Evolutionary conservation across 2,113 vertebrate species (phyloP), one percentile per base, ranked within the genome.

Genomic region (Oryctolagus cuniculus): DNA sequence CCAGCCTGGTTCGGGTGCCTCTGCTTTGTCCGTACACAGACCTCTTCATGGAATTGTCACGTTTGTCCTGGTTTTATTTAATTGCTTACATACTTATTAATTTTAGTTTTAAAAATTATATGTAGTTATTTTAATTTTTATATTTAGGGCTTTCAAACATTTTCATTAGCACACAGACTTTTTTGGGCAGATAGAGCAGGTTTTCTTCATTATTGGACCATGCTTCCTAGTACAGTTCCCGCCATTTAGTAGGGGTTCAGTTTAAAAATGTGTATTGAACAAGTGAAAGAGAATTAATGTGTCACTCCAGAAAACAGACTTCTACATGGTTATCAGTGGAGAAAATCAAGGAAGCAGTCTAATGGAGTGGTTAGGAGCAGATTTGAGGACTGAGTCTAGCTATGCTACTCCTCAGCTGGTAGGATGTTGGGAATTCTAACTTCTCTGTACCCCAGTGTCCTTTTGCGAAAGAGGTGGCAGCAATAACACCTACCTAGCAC

Each of bases 61-160:
- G 44, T 11, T n/a, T 49, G 79, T 58, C 16, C 21, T 51, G 24
- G 55, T 27, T 79, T 27, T 70, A 74, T 85, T 81, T 53, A 91
- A 36, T 72, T 49, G 16, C 5, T 90, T 81, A 34, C 2, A 27
- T 73, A 51, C n/a, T 73, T 84, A 88, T 83, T 51, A n/a, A 90
- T 24, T 82, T 67, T 53, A 90, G 11, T 51, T 72, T 84, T 84
- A 24, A 38, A 82, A 72, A 27, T 7, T 6, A n/a, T 66, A 27
- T 34, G 53, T 49, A 86, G 53, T 49, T 90, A 58, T n/a, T 84
- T 77, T 66, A 72, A 34, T 51, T 91, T 88, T 92, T 77, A 34
- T 51, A 89, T 88, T 92, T 77, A 81, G 24, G 19, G 4, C 19
- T n/a, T 95, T 74, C 44, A 25, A 27, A 77, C 61, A 17, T 44